Base-by-base conservation (phyloP, 2,113 vertebrate species). In the Arenaria interpres region DNA sequence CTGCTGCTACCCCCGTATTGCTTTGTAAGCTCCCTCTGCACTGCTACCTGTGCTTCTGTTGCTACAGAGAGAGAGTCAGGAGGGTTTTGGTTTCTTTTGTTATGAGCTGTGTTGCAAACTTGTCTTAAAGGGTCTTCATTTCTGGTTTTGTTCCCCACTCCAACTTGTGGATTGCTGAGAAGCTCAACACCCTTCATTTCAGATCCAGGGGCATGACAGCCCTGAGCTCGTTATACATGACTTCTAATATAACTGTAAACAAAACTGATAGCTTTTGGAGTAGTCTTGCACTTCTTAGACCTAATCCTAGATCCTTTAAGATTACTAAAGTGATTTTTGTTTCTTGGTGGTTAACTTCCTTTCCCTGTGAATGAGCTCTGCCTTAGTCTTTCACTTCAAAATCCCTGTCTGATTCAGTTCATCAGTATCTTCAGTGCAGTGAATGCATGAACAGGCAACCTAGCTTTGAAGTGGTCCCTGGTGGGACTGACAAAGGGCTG, bases 391-490 rank as follows among this genome's bases (percentile, higher is more conserved):
- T 41, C 27, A 37, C n/a, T 60, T 51, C 41, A 43, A 68, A 68
- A 72, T 76, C 59, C 43, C 18, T 45, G 25, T 25, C 7, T n/a
- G 63, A 10, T 50, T 71, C 18, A 45, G 54, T 20, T 75, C 37
- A 25, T 25, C 7, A 7, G 14, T 62, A 14, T 80, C 43, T 83
- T 62, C 66, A 72, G 75, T 6, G 17, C 56, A 51, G 32, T 41
- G 39, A 69, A 50, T 17, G 30, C 41, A 22, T 7, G 17, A 27
- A 51, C 39, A 43, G 45, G 23, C 28, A 28, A 21, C 0, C 0
- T 30, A 28, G 46, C 33, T 91, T 71, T 66, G 45, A 71, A 35
- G 74, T 0, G 0, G 8, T 78, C 19, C 24, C 39, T 3, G 7
- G 20, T 28, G 46, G 27, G 32, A 35, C 39, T 62, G 51, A 17